Evolutionary conservation across 1,140 invertebrate species (phyloP).

Genomic region (Coptotermes formosanus): DNA sequence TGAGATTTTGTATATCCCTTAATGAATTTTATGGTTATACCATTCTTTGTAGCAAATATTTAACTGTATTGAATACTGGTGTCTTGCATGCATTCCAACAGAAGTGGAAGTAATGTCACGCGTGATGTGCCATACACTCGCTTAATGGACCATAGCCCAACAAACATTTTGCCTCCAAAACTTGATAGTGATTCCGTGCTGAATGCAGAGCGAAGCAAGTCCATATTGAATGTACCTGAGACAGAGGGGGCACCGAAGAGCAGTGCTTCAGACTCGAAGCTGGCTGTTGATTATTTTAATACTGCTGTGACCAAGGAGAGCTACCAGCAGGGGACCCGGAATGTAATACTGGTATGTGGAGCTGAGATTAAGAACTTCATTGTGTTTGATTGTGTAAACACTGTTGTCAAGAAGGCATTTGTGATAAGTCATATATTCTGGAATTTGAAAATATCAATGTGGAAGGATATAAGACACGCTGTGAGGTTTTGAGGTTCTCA

Average conservation of each 20-base stretch:
- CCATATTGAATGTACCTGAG: conserved; percentile 54
- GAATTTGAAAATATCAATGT: too few species aligned
- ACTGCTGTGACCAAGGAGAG: conserved; percentile 41
- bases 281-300: conserved; percentile 68
- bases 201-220: conserved; percentile 63
- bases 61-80: conserved; percentile 9
- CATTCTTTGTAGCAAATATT: background rate
- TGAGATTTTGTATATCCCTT: too few species aligned
- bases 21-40: background rate
- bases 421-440: too few species aligned
- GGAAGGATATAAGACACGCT: too few species aligned
- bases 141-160: conserved; percentile 65
- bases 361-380: too few species aligned
- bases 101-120: background rate
- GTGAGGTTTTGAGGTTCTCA: too few species aligned
- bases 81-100: background rate
- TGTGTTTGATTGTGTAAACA: too few species aligned
- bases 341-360: background rate
- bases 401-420: too few species aligned
- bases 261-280: conserved; percentile 77
- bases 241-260: conserved; percentile 57
- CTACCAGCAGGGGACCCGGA: background rate
- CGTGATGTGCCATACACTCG: conserved; percentile 77
- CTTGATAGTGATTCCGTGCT: conserved; percentile 78
- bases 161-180: conserved; percentile 56